phyloP scores from a whole-genome alignment of 1,140 invertebrate species.

The Chlorops oryzae region DNA sequence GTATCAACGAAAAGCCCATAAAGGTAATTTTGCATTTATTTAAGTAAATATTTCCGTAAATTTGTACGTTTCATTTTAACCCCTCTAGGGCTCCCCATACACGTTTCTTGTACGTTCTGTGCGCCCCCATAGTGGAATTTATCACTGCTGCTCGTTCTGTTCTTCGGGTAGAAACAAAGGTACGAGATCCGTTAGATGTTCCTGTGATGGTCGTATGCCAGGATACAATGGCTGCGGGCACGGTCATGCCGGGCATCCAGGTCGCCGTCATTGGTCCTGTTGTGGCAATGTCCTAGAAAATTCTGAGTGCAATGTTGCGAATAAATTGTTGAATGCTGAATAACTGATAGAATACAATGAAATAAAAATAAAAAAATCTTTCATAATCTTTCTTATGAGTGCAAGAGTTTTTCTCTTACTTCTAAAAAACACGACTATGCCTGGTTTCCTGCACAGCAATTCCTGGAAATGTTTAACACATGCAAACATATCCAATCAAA shows the following conservation, averaged over 20 bases:
- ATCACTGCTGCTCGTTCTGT: constrained; percentile 76
- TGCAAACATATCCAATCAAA: no score
- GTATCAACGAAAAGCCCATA: constrained; percentile 57
- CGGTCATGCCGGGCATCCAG: constrained; percentile 70
- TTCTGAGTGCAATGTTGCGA: constrained; percentile 51
- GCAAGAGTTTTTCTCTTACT: no score
- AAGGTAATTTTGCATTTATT: constrained; percentile 46
- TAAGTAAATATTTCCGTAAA: not conserved
- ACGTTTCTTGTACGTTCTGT: constrained; percentile 52
- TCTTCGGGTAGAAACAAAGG: constrained; percentile 73
- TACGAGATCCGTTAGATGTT: constrained; percentile 60
- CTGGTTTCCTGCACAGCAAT: no score
- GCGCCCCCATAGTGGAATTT: constrained; percentile 61
- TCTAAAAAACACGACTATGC: no score
- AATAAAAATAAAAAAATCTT: no score
- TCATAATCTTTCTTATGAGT: no score
- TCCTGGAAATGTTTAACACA: no score
- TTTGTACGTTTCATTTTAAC: not conserved
- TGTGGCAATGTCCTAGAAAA: constrained; percentile 60
- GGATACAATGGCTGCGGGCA: constrained; percentile 74
- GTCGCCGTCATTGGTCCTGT: constrained; percentile 73
- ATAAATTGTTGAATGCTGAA: constrained; percentile 34
- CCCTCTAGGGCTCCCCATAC: constrained; percentile 54
- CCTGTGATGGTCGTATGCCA: constrained; percentile 63
- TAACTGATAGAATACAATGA: no score